phyloP scores from a whole-genome alignment of 2,797 vertebrate genomes.

The Poeciliopsis infans region DNA sequence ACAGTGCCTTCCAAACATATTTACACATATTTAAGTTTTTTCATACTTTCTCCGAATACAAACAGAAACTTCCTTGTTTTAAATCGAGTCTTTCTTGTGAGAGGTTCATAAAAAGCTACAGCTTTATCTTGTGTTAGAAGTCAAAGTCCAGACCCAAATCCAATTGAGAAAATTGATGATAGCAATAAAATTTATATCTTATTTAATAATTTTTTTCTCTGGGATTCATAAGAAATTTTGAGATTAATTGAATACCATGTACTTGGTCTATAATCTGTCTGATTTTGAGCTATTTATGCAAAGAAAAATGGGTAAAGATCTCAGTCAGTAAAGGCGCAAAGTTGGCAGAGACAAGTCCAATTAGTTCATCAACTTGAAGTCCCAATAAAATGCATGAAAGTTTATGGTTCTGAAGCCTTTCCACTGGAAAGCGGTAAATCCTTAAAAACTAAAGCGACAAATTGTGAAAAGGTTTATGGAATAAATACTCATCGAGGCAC shows the following conservation, averaged over 20 bases:
- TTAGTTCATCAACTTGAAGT: neutral
- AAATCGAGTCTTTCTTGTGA: neutral
- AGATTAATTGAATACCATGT: too few species aligned
- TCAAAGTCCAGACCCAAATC: neutral
- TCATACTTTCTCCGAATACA: neutral
- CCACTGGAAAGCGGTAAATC: too few species aligned
- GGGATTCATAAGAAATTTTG: neutral
- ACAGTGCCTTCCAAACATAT: neutral
- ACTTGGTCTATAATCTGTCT: neutral
- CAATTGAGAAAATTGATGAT: neutral
- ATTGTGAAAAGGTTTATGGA: neutral
- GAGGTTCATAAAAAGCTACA: neutral
- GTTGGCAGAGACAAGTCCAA: neutral
- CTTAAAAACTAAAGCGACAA: neutral
- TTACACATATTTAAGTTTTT: neutral
- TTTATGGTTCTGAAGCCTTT: neutral
- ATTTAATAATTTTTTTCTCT: neutral
- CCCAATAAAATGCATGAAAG: neutral
- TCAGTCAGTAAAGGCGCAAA: neutral
- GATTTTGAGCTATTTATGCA: neutral
- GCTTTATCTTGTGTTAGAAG: neutral
- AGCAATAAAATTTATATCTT: neutral
- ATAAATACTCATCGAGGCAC: constrained; percentile 2
- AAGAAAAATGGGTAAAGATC: neutral
- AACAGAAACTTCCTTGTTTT: neutral